These are phyloP conservation scores for Eidolon dupreanum DNA, from an alignment of 2,797 vertebrate species.

Conservation along the genomic window DNA sequence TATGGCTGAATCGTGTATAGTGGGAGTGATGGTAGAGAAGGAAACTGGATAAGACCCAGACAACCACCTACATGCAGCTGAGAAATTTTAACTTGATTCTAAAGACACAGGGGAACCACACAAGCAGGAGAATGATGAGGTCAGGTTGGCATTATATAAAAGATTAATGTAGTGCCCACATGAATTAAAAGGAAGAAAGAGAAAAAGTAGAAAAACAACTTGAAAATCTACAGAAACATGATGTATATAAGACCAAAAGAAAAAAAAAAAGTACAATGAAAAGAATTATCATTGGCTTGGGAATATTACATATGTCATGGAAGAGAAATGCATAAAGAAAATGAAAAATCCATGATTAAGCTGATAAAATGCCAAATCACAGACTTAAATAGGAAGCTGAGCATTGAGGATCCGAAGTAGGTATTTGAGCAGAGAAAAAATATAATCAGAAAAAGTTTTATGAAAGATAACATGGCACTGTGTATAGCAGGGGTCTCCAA, in stretches of 20 bases:
- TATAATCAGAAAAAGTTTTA: background rate
- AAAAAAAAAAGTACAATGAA: background rate
- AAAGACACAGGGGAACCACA: background rate
- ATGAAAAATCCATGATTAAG: background rate
- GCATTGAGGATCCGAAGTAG: background rate
- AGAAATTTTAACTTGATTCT: background rate
- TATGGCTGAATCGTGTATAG: background rate
- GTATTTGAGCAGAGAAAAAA: background rate
- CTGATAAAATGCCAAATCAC: background rate
- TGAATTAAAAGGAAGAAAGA: background rate
- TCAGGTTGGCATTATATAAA: background rate
- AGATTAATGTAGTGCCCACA: background rate
- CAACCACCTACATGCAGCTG: background rate
- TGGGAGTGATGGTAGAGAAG: too few relatives aligned
- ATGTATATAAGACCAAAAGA: background rate
- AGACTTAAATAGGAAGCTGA: background rate
- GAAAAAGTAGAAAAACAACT: background rate
- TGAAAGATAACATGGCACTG: background rate
- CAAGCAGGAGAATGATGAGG: background rate
- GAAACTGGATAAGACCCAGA: background rate
- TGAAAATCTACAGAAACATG: background rate
- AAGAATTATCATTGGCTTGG: background rate
- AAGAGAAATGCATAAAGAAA: background rate
- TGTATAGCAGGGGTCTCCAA: background rate
- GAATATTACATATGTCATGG: background rate